A percentile compares a stretch with the other conserved stretches of the same genome.
Evolutionary conservation across 2,888 invertebrate species (phyloP).

Genomic region (Drosophila prostipennis): DNA sequence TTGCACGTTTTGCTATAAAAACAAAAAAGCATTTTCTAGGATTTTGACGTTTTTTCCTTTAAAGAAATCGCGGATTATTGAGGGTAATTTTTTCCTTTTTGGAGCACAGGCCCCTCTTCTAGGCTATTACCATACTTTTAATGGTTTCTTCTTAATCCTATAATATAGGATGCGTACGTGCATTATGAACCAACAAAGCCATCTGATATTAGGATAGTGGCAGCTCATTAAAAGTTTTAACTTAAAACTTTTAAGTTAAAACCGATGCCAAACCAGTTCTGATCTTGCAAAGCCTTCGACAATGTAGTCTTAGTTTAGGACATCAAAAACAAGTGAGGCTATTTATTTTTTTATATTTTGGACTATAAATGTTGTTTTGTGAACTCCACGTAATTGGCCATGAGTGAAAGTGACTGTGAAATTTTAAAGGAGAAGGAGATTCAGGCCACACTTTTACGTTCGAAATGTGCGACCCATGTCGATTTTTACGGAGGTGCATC

Average conservation of each 20-base stretch:
- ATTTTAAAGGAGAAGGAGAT: neutral
- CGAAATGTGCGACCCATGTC: slow-evolving; percentile 16
- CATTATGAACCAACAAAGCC: no score
- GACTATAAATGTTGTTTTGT: slow-evolving; percentile 18
- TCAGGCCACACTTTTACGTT: slow-evolving; percentile 2
- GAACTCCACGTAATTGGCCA: slow-evolving; percentile 11
- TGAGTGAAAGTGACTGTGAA: slow-evolving; percentile 1
- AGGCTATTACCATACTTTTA: no score
- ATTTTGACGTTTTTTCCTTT: no score
- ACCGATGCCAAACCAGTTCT: neutral
- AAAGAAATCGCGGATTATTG: no score
- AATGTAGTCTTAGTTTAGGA: slow-evolving; percentile 5
- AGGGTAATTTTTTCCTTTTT: no score
- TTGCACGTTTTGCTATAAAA: no score
- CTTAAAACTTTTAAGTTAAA: no score
- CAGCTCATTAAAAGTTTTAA: neutral
- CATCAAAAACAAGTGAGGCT: slow-evolving; percentile 21
- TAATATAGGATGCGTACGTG: no score
- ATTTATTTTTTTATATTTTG: slow-evolving; percentile 1
- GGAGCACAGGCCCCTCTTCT: no score
- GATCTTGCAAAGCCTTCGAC: neutral
- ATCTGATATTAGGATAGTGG: no score
- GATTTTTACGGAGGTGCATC: neutral
- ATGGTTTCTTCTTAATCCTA: no score
- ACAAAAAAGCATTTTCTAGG: no score